Conservation (phyloP, 1,140 invertebrate genomes). For the Trachymyrmex septentrionalis region DNA sequence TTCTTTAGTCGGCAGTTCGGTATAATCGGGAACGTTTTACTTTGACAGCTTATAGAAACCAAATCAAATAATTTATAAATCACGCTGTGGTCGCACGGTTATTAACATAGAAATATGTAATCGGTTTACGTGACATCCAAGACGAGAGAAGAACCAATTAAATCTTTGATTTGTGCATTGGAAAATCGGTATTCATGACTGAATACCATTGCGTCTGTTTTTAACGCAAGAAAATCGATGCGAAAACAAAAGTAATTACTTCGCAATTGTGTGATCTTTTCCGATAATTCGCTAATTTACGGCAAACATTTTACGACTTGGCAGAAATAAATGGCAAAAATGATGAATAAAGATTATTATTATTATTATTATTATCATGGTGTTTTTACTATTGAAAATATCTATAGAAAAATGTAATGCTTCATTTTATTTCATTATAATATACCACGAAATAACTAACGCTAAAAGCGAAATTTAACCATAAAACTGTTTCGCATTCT, state of each 20-base stretch:
- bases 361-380: neutral
- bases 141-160: constrained; percentile 4
- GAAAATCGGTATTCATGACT: constrained; percentile 24
- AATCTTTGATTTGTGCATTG: constrained; percentile 42
- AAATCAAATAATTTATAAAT: constrained; percentile 54
- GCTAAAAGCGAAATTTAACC: constrained; percentile 10
- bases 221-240: constrained; percentile 8
- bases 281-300: neutral
- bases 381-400: constrained; percentile 10
- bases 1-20: constrained; percentile 39
- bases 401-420: constrained; percentile 18
- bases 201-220: constrained; percentile 19
- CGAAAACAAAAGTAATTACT: constrained; percentile 21
- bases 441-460: constrained; percentile 26
- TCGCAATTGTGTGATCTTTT: constrained; percentile 8
- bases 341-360: neutral
- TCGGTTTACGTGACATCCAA: constrained; percentile 50
- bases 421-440: constrained; percentile 29
- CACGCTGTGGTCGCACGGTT: constrained; percentile 31
- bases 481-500: constrained; percentile 26
- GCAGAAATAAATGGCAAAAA: neutral
- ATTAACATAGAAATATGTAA: constrained; percentile 55
- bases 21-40: constrained; percentile 49
- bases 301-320: neutral
- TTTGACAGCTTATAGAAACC: constrained; percentile 52